Conservation (phyloP, 2,113 vertebrate genomes). For the Periophthalmodon schlosseri region DNA sequence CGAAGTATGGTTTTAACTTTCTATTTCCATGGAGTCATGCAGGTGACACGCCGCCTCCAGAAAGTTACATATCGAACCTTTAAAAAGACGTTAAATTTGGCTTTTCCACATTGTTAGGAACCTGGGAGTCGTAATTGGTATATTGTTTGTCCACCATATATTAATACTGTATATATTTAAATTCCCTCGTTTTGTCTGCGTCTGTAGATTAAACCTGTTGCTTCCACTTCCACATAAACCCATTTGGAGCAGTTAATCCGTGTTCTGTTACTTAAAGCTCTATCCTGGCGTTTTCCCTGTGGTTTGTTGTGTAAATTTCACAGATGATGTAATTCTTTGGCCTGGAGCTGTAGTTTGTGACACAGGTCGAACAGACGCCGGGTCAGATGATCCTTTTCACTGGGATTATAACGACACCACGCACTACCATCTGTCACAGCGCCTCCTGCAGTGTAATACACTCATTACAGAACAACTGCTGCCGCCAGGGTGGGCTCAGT, state of each 20-base stretch:
- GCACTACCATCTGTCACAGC: constrained; percentile 16
- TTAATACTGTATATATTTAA: too few relatives aligned
- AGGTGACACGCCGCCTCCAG: too few relatives aligned
- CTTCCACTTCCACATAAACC: constrained; percentile 14
- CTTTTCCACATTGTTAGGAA: too few relatives aligned
- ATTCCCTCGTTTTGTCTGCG: too few relatives aligned
- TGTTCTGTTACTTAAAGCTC: background rate
- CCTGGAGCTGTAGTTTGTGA: constrained; percentile 28
- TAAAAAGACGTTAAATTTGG: too few relatives aligned
- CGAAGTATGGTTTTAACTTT: too few relatives aligned
- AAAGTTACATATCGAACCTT: too few relatives aligned
- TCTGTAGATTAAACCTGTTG: background rate
- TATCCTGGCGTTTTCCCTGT: constrained; percentile 5
- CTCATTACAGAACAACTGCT: background rate
- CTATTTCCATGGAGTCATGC: too few relatives aligned
- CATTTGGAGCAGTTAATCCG: background rate
- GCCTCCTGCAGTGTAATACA: constrained; percentile 9
- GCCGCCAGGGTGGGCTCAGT: background rate
- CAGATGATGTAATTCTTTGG: constrained; percentile 10
- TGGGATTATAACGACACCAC: constrained; percentile 42
- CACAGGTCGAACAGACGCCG: constrained; percentile 22
- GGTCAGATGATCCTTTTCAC: constrained; percentile 35
- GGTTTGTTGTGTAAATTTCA: background rate
- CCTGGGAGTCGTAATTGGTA: too few relatives aligned
- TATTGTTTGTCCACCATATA: too few relatives aligned